Evolutionary conservation across 2,113 vertebrate species (phyloP).

Genomic region (Platycercus adscitus): DNA sequence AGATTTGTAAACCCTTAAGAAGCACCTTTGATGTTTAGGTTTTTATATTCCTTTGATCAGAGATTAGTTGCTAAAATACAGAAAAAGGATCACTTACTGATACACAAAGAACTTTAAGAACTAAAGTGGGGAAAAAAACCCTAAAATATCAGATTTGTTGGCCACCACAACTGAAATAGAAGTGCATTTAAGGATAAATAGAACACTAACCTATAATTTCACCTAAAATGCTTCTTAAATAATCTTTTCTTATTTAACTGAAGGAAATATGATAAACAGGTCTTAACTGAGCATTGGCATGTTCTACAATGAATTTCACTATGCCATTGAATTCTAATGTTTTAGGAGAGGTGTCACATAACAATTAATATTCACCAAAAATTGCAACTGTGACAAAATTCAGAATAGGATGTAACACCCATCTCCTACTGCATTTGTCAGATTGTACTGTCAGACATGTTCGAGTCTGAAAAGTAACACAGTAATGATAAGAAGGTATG

Average conservation of each 20-base stretch:
- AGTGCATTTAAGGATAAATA: not conserved
- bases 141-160: not conserved
- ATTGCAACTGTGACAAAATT: slow-evolving; percentile 44
- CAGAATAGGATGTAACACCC: not conserved
- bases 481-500: not conserved
- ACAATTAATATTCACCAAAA: slow-evolving; percentile 47
- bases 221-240: not conserved
- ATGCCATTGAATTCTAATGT: not conserved
- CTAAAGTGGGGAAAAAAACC: not conserved
- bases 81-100: not conserved
- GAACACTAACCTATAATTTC: not conserved
- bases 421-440: slow-evolving; percentile 41
- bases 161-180: not conserved
- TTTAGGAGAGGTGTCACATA: not conserved
- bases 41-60: slow-evolving; percentile 31
- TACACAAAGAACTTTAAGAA: not conserved
- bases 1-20: slow-evolving; percentile 18
- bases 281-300: slow-evolving; percentile 3
- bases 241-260: not conserved
- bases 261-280: not conserved
- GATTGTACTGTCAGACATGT: not conserved
- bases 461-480: not conserved
- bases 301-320: slow-evolving; percentile 14
- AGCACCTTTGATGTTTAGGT: not conserved
- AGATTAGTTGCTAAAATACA: slow-evolving; percentile 6